These are phyloP conservation scores for Hydropsyche tenuis DNA, from an alignment of 1,140 invertebrate species.

Conservation along the genomic window DNA sequence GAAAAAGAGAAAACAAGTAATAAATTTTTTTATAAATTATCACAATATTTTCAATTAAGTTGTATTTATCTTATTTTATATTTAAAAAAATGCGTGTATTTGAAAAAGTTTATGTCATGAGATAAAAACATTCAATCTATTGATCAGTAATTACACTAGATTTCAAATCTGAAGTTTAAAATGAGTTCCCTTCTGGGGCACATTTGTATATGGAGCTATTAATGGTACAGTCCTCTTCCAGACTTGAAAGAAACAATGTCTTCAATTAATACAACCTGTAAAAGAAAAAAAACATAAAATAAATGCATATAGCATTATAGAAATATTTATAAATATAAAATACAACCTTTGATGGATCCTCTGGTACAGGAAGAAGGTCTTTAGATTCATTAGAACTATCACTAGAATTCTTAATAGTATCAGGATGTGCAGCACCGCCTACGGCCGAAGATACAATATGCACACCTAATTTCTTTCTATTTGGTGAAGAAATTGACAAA, in stretches of 20 bases:
- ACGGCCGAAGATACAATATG: constrained; percentile 75
- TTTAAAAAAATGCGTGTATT: no score
- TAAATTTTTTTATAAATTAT: no score
- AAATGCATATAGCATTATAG: not conserved
- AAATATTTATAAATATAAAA: not conserved
- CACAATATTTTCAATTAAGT: no score
- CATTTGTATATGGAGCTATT: constrained; percentile 51
- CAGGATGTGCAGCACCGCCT: constrained; percentile 63
- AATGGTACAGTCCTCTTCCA: constrained; percentile 53
- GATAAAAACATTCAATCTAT: no score
- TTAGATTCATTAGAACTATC: not conserved
- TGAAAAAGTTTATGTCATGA: no score
- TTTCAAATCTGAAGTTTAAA: no score
- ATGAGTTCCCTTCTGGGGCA: constrained; percentile 52
- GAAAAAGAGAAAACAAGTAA: no score
- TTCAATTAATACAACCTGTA: constrained; percentile 54
- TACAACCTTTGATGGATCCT: constrained; percentile 19
- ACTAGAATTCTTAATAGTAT: not conserved
- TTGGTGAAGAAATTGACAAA: constrained; percentile 58
- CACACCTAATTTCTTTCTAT: constrained; percentile 71
- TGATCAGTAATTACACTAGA: no score
- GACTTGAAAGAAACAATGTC: constrained; percentile 57
- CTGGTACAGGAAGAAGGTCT: constrained; percentile 24
- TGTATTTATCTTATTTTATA: no score
- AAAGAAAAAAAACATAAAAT: not conserved